These are phyloP conservation scores for Stegana nigrithorax DNA, from an alignment of 2,888 invertebrate genomes.

Conservation along the genomic window DNA sequence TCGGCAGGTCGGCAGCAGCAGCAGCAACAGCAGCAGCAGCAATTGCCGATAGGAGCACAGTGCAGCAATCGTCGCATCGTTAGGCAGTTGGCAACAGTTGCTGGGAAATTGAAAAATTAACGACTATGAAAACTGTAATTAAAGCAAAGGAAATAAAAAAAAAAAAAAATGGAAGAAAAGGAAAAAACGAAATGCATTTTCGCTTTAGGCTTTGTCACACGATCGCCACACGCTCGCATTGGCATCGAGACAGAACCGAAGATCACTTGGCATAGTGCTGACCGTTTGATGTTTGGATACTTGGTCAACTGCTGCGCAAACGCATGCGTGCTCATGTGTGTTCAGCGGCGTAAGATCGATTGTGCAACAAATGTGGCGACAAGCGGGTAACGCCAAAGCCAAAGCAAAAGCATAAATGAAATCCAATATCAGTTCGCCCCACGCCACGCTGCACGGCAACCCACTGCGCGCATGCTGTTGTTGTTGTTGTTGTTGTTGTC, in stretches of 20 bases:
- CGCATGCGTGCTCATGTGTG: background rate
- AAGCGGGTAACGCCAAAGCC: constrained; percentile 29
- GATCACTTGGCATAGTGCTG: no score
- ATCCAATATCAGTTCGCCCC: background rate
- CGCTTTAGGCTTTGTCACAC: constrained; percentile 24
- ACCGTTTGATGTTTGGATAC: no score
- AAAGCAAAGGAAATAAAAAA: no score
- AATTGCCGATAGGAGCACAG: constrained; percentile 46
- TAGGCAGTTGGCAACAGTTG: constrained; percentile 18
- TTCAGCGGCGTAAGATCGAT: constrained; percentile 42
- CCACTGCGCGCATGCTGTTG: constrained; percentile 1
- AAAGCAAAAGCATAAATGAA: no score
- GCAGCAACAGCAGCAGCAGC: constrained; percentile 27
- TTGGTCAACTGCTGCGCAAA: constrained; percentile 35
- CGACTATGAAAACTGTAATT: constrained; percentile 66
- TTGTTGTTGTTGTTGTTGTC: no score
- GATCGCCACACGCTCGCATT: constrained; percentile 34
- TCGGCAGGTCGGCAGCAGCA: background rate
- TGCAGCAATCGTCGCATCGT: constrained; percentile 25
- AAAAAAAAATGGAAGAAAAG: no score
- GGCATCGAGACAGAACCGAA: constrained; percentile 26
- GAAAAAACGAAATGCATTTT: constrained; percentile 31
- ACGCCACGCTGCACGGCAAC: background rate
- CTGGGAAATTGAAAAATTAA: constrained; percentile 67
- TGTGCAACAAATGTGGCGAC: constrained; percentile 48